Evolutionary conservation across 2,797 vertebrate species (phyloP), one percentile per base, ranked within the genome.

Genomic region (Pangasius mekongensis): DNA sequence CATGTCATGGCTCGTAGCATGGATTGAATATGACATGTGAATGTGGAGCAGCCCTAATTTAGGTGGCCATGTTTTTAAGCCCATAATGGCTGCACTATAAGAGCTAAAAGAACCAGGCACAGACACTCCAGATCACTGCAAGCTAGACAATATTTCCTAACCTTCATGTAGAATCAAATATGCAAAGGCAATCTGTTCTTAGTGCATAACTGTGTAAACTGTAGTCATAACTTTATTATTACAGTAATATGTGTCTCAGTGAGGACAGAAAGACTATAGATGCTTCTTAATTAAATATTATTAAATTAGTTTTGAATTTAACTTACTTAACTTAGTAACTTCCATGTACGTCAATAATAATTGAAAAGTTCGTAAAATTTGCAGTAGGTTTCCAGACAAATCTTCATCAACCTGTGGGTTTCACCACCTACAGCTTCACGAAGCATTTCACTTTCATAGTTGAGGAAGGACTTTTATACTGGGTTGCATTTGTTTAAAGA

Each of bases 1-100:
- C 94, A 93, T 94, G 92, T 96, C 95, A 96, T 90, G 93, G 93
- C 94, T 94, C 94, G 95, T 94, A 95, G 95, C 92, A 94, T 94
- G 95, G 93, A 96, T 95, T 95, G 95, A 94, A 94, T 93, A 91
- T 95, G 95, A 96, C 95, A 96, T 95, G 93, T 95, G 94, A 94
- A 95, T 95, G 94, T 94, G 86, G 93, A 93, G 92, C 95, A 92
- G 95, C 94, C 95, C 94, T 95, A 94, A 96, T 96, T 96, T 96
- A 94, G 94, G 94, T 94, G 92, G 94, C 95, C 94, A 95, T 96
- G 94, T 95, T 96, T 95, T 94, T 95, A 95, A 94, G 93, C 94
- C 95, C 94, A 94, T 96, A 96, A 96, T 96, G 95, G 93, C 95
- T 94, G 93, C 94, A 96, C 94, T 93, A 92, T 91, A 94, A 93